A percentile compares a stretch with the other conserved stretches of the same genome.
Conservation (phyloP, 2,797 vertebrate species). For the Gila robusta region DNA sequence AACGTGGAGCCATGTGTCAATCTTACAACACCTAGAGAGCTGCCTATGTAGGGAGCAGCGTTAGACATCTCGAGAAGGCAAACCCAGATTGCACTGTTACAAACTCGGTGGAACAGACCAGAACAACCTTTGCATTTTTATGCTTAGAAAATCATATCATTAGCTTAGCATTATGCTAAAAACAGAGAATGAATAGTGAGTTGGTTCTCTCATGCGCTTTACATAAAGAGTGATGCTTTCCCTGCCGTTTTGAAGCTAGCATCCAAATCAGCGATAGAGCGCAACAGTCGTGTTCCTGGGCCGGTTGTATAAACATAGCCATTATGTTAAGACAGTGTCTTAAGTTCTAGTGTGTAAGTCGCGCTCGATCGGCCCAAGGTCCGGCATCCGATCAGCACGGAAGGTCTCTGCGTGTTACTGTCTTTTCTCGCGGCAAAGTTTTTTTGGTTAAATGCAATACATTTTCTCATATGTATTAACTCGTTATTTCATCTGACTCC, state of each 20-base stretch:
- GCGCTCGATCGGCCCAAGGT: too few relatives aligned
- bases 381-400: too few relatives aligned
- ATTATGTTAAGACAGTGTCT: too few relatives aligned
- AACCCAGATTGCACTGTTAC: background rate
- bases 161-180: slow-evolving; percentile 20
- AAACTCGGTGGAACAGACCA: background rate
- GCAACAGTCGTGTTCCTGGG: background rate
- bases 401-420: too few relatives aligned
- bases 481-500: too few relatives aligned
- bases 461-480: too few relatives aligned
- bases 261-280: background rate
- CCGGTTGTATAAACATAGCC: too few relatives aligned
- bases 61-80: background rate
- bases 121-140: background rate
- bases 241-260: background rate
- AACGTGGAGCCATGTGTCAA: slow-evolving; percentile 42
- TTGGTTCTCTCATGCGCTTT: background rate
- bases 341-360: too few relatives aligned
- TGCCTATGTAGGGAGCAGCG: slow-evolving; percentile 49
- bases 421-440: too few relatives aligned
- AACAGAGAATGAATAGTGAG: background rate
- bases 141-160: background rate
- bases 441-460: too few relatives aligned
- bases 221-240: background rate
- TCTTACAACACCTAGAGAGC: slow-evolving; percentile 46